Evolutionary conservation across 2,888 invertebrate species (phyloP).

Genomic region (Disparrhopalites patrizii): DNA sequence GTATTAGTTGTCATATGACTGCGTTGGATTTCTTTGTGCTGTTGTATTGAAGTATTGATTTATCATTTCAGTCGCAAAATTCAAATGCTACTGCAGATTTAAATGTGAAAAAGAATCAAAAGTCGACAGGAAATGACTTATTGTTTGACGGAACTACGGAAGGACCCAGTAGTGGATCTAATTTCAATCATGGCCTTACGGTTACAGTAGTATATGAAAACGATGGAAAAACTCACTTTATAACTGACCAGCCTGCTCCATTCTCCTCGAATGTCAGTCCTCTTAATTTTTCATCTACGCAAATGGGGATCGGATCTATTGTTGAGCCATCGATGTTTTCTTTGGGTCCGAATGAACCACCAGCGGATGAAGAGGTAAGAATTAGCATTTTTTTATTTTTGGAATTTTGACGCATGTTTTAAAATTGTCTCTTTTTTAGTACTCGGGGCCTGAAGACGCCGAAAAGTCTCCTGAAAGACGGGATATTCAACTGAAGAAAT

Average conservation of each 20-base stretch:
- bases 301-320: not conserved
- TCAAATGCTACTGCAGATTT: no score
- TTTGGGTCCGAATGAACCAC: not conserved
- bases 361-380: not conserved
- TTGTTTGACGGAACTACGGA: not conserved
- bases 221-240: conserved; percentile 24
- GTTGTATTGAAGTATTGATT: no score
- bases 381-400: not conserved
- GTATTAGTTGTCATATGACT: not conserved
- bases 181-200: not conserved
- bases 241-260: conserved; percentile 6
- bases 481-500: conserved; percentile 3
- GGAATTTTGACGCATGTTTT: not conserved
- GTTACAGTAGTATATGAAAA: conserved; percentile 26
- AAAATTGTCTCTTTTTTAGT: not conserved
- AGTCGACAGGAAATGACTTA: no score
- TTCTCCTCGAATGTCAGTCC: not conserved
- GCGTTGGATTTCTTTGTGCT: no score
- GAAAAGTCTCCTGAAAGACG: not conserved
- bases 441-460: not conserved
- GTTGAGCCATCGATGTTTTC: not conserved
- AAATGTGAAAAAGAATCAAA: no score
- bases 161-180: not conserved
- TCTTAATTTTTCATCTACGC: not conserved
- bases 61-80: no score